Evolutionary conservation across 2,797 vertebrate genomes (phyloP), one percentile per base, ranked within the genome.

Genomic region (Scomberomorus guttatus): DNA sequence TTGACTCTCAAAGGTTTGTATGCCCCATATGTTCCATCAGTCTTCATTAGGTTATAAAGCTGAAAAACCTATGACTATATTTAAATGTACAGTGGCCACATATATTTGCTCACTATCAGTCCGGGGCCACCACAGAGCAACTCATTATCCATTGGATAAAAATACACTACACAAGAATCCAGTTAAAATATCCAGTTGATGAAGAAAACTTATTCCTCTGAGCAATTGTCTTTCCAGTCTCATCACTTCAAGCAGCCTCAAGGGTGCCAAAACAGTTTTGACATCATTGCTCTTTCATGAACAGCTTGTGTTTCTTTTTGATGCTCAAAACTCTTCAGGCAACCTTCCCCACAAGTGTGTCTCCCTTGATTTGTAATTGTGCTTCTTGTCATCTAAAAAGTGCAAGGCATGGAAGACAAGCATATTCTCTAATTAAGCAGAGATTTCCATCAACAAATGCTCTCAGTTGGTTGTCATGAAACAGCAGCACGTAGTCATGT

Each of bases 291-390:
- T 75, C 82, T 86, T 91, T 84, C 63, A 82, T 78, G 51, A 85
- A 70, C 69, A 81, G 77, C 70, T 74, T 80, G 73, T 32, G 70
- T 82, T 83, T 76, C 51, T 60, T 82, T 83, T 77, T 72, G 56
- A 75, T 75, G 72, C 64, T 50, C 42, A 82, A 77, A 81, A 82
- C 76, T 76, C 79, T 84, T 80, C 82, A 90, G 85, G 80, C 82
- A 70, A 67, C 72, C 67, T 65, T 77, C 79, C 81, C 79, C 83
- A 64, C 29, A 58, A 89, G 83, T 77, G 70, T 67, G 57, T 82
- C 80, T 86, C 61, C 72, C 87, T 86, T 92, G 87, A 90, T 92
- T 93, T 92, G 79, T 87, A 90, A 94, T 93, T 93, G 87, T 86
- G n/a, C n/a, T n/a, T 58, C 83, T 86, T 85, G 78, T 89, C 81